These are phyloP conservation scores for Cartodere bifasciata DNA, from an alignment of 2,888 invertebrate genomes.

Conservation along the genomic window DNA sequence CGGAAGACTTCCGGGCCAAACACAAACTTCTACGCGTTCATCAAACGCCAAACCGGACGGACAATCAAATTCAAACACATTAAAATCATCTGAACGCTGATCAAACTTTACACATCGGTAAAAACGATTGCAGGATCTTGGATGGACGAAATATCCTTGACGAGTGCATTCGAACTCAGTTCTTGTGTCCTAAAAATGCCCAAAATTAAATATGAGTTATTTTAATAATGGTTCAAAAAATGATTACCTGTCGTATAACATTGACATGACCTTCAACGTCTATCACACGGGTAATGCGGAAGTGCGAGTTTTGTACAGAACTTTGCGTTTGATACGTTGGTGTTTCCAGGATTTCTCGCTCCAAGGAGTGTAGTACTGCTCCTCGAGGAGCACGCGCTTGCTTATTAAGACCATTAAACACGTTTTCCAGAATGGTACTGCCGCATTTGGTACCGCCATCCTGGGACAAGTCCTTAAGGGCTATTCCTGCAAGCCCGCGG, in stretches of 20 bases:
- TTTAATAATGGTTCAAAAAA: not conserved
- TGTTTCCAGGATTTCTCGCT: constrained; percentile 47
- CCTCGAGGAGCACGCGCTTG: constrained; percentile 52
- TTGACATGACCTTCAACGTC: constrained; percentile 62
- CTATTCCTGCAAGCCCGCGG: constrained; percentile 57
- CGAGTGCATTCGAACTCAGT: constrained; percentile 63
- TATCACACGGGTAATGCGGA: constrained; percentile 58
- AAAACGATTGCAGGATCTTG: constrained; percentile 62
- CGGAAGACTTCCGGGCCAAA: constrained; percentile 65
- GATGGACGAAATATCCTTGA: constrained; percentile 69
- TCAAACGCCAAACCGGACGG: constrained; percentile 68
- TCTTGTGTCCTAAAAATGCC: constrained; percentile 44
- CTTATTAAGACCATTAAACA: constrained; percentile 43
- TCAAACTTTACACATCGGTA: constrained; percentile 73
- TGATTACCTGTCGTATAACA: constrained; percentile 48
- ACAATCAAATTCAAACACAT: constrained; percentile 71
- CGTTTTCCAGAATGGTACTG: constrained; percentile 37
- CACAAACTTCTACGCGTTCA: constrained; percentile 62
- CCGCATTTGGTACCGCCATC: constrained; percentile 40
- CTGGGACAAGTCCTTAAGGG: constrained; percentile 42
- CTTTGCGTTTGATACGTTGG: constrained; percentile 38
- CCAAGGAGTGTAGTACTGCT: constrained; percentile 49
- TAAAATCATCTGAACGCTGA: constrained; percentile 59
- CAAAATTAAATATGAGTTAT: not conserved
- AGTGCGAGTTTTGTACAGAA: constrained; percentile 55